A percentile compares a stretch with the other conserved stretches of the same genome.
phyloP scores from a whole-genome alignment of 1,140 invertebrate genomes.

The Pseudomyrmex cubaensis region DNA sequence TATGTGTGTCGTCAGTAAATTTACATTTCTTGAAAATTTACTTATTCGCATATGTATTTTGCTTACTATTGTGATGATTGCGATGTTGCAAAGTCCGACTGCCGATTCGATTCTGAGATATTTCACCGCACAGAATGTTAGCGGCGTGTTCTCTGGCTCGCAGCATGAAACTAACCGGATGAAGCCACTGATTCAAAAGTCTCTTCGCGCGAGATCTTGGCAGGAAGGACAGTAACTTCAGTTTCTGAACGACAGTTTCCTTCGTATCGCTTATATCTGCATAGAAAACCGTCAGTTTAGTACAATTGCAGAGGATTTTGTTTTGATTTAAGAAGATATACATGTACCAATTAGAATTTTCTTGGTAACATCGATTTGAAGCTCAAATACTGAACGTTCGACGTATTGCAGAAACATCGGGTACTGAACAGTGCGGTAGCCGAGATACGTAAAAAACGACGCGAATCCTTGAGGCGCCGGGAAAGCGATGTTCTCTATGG shows the following conservation, averaged over 20 bases:
- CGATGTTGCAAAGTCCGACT: slow-evolving; percentile 80
- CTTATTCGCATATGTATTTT: slow-evolving; percentile 1
- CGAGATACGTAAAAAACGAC: slow-evolving; percentile 94
- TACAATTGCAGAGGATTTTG: neutral
- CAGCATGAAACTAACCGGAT: slow-evolving; percentile 91
- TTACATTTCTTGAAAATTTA: neutral
- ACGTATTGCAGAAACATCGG: slow-evolving; percentile 92
- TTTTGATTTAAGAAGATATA: neutral
- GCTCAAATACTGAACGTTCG: slow-evolving; percentile 91
- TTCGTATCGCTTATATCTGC: slow-evolving; percentile 90
- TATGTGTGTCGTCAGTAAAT: neutral
- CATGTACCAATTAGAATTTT: slow-evolving; percentile 90
- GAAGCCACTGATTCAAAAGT: slow-evolving; percentile 91
- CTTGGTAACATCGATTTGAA: slow-evolving; percentile 95
- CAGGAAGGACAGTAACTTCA: slow-evolving; percentile 90
- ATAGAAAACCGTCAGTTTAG: slow-evolving; percentile 40
- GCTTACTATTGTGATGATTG: slow-evolving; percentile 81
- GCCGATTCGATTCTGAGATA: slow-evolving; percentile 78
- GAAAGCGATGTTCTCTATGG: slow-evolving; percentile 92
- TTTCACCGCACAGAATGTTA: slow-evolving; percentile 90
- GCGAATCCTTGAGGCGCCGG: slow-evolving; percentile 94
- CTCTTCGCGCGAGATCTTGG: slow-evolving; percentile 91
- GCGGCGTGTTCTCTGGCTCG: slow-evolving; percentile 92
- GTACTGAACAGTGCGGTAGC: slow-evolving; percentile 91
- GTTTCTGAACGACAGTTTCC: slow-evolving; percentile 88